These are phyloP conservation scores for Lucilia cuprina DNA, from an alignment of 1,140 invertebrate species.

Conservation along the genomic window DNA sequence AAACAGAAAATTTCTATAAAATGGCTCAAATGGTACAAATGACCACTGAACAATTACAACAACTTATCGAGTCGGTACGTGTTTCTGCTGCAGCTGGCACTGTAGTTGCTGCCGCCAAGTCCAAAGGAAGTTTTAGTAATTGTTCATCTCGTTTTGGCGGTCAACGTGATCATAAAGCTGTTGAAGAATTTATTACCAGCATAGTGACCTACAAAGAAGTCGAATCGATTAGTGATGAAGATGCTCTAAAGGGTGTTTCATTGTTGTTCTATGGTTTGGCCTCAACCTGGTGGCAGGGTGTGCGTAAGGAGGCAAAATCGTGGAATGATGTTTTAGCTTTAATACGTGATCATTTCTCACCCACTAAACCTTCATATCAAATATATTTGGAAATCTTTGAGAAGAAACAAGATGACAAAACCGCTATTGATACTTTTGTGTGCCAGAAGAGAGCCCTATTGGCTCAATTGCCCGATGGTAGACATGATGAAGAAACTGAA, in stretches of 20 bases:
- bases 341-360: slow-evolving; percentile 55
- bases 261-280: slow-evolving; percentile 51
- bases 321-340: slow-evolving; percentile 50
- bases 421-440: slow-evolving; percentile 52
- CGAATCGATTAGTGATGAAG: slow-evolving; percentile 56
- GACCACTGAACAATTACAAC: slow-evolving; percentile 34
- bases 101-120: slow-evolving; percentile 14
- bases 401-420: slow-evolving; percentile 42
- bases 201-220: slow-evolving; percentile 57
- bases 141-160: slow-evolving; percentile 52
- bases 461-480: slow-evolving; percentile 53
- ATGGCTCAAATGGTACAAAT: slow-evolving; percentile 28
- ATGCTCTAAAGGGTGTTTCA: slow-evolving; percentile 54
- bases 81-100: not conserved
- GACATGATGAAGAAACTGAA: slow-evolving; percentile 57
- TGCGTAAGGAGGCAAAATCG: slow-evolving; percentile 50
- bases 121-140: slow-evolving; percentile 58
- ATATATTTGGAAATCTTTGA: slow-evolving; percentile 58
- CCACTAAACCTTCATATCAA: slow-evolving; percentile 55
- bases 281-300: slow-evolving; percentile 57
- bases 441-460: slow-evolving; percentile 56
- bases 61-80: slow-evolving; percentile 31
- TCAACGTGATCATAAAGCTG: slow-evolving; percentile 56
- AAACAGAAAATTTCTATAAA: slow-evolving; percentile 1
- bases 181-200: slow-evolving; percentile 57